These are phyloP conservation scores for Oscheius sp. DNA, from an alignment of 2,888 invertebrate genomes.

Conservation along the genomic window DNA sequence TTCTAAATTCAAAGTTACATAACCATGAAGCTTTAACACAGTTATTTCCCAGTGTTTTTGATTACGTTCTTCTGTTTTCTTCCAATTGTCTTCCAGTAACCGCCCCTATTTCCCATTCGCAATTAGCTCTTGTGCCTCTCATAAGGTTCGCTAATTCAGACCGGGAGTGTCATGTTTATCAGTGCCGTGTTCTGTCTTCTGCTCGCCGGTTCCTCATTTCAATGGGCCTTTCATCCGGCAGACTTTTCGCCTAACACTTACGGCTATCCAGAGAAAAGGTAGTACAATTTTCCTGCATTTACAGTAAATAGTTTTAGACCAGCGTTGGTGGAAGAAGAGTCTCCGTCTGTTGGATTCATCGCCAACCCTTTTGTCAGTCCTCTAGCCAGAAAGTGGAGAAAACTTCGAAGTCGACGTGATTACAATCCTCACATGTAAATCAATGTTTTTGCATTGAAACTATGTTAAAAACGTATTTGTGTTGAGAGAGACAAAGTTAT, in stretches of 20 bases:
- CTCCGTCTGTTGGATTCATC: conserved; percentile 22
- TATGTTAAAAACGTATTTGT: no score
- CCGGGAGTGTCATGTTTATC: conserved; percentile 7
- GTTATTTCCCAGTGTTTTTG: no score
- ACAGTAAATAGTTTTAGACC: conserved; percentile 3
- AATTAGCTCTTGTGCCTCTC: not conserved
- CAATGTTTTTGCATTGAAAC: not conserved
- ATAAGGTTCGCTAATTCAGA: not conserved
- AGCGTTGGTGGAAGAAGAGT: conserved; percentile 13
- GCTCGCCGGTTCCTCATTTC: conserved; percentile 31
- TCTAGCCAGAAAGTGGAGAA: conserved; percentile 37
- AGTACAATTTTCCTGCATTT: not conserved
- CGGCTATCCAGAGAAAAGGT: conserved; percentile 17
- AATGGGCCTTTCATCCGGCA: conserved; percentile 32
- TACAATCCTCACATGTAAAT: conserved; percentile 2
- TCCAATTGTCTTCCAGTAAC: no score
- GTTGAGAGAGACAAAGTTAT: no score
- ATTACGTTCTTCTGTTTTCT: no score
- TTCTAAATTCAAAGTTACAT: no score
- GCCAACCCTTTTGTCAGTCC: conserved; percentile 40
- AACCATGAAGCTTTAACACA: no score
- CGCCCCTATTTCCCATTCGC: not conserved
- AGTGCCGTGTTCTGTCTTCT: conserved; percentile 16
- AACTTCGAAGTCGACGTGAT: conserved; percentile 33
- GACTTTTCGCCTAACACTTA: conserved; percentile 21